Base-by-base conservation (phyloP, 1,140 invertebrate genomes). In the Homalodisca vitripennis region DNA sequence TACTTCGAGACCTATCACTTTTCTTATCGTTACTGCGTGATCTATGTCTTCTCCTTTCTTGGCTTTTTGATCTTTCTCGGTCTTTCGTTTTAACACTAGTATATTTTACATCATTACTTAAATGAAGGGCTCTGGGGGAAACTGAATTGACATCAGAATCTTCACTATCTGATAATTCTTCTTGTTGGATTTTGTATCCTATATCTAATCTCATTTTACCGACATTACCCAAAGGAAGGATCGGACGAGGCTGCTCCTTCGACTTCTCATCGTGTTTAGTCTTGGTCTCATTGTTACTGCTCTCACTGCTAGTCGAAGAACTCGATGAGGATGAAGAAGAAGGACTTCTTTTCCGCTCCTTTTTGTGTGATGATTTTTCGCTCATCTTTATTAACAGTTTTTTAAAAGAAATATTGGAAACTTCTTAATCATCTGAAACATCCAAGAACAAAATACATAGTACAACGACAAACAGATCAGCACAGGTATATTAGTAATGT, bases 121-220 rank as follows among this genome's bases (percentile, higher is more conserved):
- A 47, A 14, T 1, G 1, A 27, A 1, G 3, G 6, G 17, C 63
- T 27, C 34, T 66, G 32, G 22, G n/a, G 10, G 26, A 10, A 24
- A 24, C 14, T 47, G 41, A 31, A 27, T 17, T 46, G 6, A 17
- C 22, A 10, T 14, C n/a, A 24, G 32, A 41, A 6, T 66, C 63
- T 20, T 46, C 41, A 46, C 63, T 46, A 22, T 66, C 41, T 2
- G 41, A 66, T 13, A 27, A 27, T 34, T 66, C 41, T 66, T 41
- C 41, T 22, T 66, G 32, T 66, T 66, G 32, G n/a, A 46, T 46
- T 46, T 46, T 66, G 26, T 66, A 60, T 10, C 55, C 55, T 27
- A 60, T 60, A 29, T 60, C 55, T 30, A 60, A 60, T 10, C 22
- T 27, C n/a, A 60, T 60, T 60, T 60, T 60, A 60, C 24, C 24